A percentile compares a stretch with the other conserved stretches of the same genome.
These are phyloP conservation scores for Gastrophysa polygoni DNA, from an alignment of 2,888 invertebrate genomes.

Conservation along the genomic window DNA sequence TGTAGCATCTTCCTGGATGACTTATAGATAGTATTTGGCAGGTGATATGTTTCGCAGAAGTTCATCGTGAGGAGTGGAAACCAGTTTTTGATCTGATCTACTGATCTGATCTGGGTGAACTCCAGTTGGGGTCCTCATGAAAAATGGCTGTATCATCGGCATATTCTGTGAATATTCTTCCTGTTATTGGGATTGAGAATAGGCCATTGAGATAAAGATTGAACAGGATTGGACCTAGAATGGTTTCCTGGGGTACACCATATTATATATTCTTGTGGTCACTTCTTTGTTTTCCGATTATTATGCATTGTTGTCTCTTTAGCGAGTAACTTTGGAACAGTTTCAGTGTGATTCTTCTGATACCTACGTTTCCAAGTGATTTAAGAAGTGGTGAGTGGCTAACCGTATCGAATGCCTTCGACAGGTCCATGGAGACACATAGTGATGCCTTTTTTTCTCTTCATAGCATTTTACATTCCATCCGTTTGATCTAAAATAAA, in stretches of 20 bases:
- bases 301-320: neutral
- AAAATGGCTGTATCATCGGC: slow-evolving; percentile 3
- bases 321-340: neutral
- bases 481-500: neutral
- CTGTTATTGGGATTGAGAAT: neutral
- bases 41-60: neutral
- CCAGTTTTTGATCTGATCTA: neutral
- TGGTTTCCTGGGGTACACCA: too few relatives aligned
- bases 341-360: too few relatives aligned
- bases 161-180: neutral
- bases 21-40: neutral
- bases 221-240: too few relatives aligned
- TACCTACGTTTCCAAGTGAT: neutral
- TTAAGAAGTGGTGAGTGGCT: too few relatives aligned
- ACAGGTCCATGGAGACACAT: too few relatives aligned
- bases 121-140: neutral
- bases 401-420: too few relatives aligned
- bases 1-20: too few relatives aligned
- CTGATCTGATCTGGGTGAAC: neutral
- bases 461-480: neutral
- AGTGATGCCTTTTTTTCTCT: too few relatives aligned
- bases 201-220: neutral
- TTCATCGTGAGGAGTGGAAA: neutral
- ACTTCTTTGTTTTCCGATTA: too few relatives aligned
- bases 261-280: too few relatives aligned